Conservation (phyloP, 2,113 vertebrate species). For the Trochalopteron elliotii region DNA sequence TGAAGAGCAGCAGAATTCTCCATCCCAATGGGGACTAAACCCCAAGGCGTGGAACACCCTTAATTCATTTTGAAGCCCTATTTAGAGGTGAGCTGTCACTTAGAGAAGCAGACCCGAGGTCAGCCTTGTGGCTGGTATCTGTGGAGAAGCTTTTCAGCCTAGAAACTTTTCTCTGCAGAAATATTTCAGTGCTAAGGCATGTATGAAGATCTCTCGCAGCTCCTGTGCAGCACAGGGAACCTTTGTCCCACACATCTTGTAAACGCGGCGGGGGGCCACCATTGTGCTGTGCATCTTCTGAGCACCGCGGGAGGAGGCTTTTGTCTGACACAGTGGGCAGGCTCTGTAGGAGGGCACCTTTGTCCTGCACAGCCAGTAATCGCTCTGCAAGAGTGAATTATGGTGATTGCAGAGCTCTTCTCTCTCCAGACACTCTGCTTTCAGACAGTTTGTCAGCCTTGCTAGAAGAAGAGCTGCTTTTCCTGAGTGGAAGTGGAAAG, state of each 20-base stretch:
- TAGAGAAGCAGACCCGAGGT: neutral
- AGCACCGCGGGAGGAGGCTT: constrained; percentile 1
- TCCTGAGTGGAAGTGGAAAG: neutral
- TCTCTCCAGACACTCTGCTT: rapidly evolving
- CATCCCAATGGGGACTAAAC: neutral
- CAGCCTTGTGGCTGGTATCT: neutral
- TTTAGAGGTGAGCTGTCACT: neutral
- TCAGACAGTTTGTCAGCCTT: rapidly evolving
- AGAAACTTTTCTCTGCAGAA: neutral
- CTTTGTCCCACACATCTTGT: constrained; percentile 54
- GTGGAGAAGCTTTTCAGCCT: neutral
- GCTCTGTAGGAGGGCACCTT: neutral
- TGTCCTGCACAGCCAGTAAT: constrained; percentile 2
- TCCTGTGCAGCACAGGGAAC: constrained; percentile 10
- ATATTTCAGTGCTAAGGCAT: neutral
- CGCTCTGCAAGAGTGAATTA: neutral
- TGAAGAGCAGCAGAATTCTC: neutral
- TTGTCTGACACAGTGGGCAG: constrained; percentile 19
- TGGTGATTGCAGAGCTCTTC: neutral
- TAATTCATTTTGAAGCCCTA: neutral
- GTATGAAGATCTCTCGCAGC: neutral
- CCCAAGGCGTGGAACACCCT: neutral
- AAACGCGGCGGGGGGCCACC: neutral
- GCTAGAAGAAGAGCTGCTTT: neutral
- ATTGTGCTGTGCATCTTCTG: constrained; percentile 21